These are phyloP conservation scores for Pedetes capensis DNA, from an alignment of 2,113 vertebrate genomes.

Conservation along the genomic window DNA sequence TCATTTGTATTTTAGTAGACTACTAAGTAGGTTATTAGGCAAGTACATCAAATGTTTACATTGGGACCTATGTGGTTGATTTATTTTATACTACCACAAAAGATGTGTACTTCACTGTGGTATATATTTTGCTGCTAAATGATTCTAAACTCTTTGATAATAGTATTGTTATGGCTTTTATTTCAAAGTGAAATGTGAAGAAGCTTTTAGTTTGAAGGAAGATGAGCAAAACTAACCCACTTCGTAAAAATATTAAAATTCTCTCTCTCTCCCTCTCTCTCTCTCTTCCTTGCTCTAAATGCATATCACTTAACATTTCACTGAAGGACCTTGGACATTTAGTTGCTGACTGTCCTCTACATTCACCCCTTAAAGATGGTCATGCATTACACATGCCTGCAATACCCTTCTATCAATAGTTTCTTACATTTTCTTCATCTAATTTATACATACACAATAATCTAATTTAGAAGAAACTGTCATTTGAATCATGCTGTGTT, in stretches of 20 bases:
- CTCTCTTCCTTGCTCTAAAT: neutral
- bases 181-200: constrained; percentile 28
- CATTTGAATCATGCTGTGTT: neutral
- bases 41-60: neutral
- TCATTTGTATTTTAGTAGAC: neutral
- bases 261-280: no score
- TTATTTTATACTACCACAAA: neutral
- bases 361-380: neutral
- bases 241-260: constrained; percentile 26
- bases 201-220: constrained; percentile 35
- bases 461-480: neutral
- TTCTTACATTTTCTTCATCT: neutral
- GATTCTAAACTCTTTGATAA: constrained; percentile 51
- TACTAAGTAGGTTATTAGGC: neutral
- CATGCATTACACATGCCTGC: neutral
- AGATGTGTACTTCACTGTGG: neutral
- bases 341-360: neutral
- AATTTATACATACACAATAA: neutral
- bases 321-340: neutral
- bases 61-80: neutral
- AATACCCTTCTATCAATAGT: neutral
- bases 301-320: neutral
- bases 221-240: neutral
- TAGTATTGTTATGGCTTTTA: neutral
- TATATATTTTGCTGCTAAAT: constrained; percentile 39